Evolutionary conservation across 1,140 invertebrate species (phyloP).

Genomic region (Pteromalus puparum): DNA sequence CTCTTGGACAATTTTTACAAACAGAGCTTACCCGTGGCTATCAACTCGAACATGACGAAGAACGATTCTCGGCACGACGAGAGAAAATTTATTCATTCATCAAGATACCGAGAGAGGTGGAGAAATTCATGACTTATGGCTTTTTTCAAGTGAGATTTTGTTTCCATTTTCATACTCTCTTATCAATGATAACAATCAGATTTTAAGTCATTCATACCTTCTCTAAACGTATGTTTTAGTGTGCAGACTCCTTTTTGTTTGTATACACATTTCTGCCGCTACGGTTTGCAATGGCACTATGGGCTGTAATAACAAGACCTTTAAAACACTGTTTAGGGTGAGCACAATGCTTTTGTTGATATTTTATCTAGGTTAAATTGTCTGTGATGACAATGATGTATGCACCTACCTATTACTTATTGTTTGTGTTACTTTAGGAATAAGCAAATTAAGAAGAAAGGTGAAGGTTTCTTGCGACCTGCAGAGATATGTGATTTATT

Average conservation of each 20-base stretch:
- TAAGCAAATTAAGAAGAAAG: slow-evolving; percentile 61
- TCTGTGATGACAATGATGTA: neutral
- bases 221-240: slow-evolving; percentile 76
- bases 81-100: slow-evolving; percentile 99
- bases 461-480: slow-evolving; percentile 82
- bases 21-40: slow-evolving; percentile 94
- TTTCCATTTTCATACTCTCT: slow-evolving; percentile 7
- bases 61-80: slow-evolving; percentile 92
- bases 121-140: slow-evolving; percentile 96
- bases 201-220: too few species aligned
- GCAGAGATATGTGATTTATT: slow-evolving; percentile 97
- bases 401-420: too few species aligned
- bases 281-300: slow-evolving; percentile 90
- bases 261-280: slow-evolving; percentile 98
- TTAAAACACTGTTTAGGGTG: slow-evolving; percentile 85
- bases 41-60: slow-evolving; percentile 94
- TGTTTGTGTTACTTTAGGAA: slow-evolving; percentile 59
- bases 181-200: slow-evolving; percentile 1
- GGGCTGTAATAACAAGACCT: slow-evolving; percentile 84
- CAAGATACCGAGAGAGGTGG: slow-evolving; percentile 94
- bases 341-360: slow-evolving; percentile 54
- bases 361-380: neutral
- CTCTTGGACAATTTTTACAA: slow-evolving; percentile 85
- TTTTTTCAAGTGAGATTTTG: slow-evolving; percentile 85
- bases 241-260: slow-evolving; percentile 98